Percentiles rank a stretch among this genome's conserved stretches.
Conservation (phyloP, 1,140 invertebrate genomes). For the Triops cancriformis region DNA sequence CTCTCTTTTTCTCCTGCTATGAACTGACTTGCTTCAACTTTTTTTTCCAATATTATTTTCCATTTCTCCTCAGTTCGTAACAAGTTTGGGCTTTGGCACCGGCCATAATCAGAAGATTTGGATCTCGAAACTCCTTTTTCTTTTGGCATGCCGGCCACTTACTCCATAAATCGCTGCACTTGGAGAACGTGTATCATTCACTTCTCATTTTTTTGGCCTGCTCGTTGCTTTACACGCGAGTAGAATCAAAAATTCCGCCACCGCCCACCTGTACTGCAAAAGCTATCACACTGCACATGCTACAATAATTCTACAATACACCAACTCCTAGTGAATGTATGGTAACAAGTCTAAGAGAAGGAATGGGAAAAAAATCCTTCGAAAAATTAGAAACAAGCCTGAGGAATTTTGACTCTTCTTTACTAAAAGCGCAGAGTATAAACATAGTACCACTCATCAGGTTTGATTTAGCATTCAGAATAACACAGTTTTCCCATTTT, state of each 20-base stretch:
- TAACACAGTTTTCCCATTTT: no score
- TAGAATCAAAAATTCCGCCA: slow-evolving; percentile 9
- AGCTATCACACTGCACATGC: neutral
- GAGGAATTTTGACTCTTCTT: no score
- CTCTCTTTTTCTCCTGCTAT: neutral
- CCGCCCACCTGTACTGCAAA: neutral
- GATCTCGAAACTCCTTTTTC: slow-evolving; percentile 10
- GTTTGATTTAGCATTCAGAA: no score
- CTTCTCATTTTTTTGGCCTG: neutral
- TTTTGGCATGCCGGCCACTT: slow-evolving; percentile 12
- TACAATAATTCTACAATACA: neutral
- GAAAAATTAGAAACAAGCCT: no score
- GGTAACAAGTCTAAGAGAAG: no score
- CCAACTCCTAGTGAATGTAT: no score
- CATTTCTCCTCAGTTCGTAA: neutral
- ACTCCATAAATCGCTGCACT: slow-evolving; percentile 13
- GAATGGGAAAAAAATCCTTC: no score
- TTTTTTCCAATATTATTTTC: neutral
- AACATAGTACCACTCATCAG: no score
- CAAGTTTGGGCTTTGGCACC: slow-evolving; percentile 5
- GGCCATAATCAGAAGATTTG: slow-evolving; percentile 10
- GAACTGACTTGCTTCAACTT: neutral
- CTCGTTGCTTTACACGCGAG: slow-evolving; percentile 1
- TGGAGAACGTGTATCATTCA: neutral
- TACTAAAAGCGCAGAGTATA: no score